These are phyloP conservation scores for Micoletzkya japonica DNA, from an alignment of 2,888 invertebrate genomes.

Conservation along the genomic window DNA sequence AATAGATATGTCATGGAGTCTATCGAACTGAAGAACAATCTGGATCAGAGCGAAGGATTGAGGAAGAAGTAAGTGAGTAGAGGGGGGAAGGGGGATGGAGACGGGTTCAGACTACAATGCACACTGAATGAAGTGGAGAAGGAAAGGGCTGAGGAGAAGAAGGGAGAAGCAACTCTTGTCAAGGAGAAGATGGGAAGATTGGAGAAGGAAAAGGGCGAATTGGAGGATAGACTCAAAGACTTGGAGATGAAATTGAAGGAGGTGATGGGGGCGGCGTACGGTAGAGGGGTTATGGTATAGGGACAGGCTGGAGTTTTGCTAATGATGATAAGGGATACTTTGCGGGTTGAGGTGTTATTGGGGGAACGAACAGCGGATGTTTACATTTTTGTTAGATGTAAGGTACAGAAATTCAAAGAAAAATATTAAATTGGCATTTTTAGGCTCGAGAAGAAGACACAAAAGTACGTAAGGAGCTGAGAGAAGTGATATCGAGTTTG, in stretches of 20 bases:
- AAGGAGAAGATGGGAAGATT: constrained; percentile 45
- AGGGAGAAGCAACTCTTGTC: no score
- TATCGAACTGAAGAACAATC: constrained; percentile 17
- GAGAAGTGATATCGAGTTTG: constrained; percentile 31
- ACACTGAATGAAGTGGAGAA: constrained; percentile 42
- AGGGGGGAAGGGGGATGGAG: background rate
- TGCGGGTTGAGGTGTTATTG: no score
- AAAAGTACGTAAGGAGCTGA: constrained; percentile 35
- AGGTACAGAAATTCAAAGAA: background rate
- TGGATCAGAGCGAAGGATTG: background rate
- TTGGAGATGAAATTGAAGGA: constrained; percentile 24
- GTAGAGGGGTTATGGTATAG: background rate
- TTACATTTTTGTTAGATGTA: no score
- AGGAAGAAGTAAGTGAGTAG: background rate
- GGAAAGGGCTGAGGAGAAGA: constrained; percentile 34
- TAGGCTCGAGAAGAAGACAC: constrained; percentile 34
- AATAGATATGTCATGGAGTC: background rate
- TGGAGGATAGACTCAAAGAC: constrained; percentile 14
- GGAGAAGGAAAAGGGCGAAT: constrained; percentile 7
- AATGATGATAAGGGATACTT: no score
- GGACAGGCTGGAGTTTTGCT: background rate
- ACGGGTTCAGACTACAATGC: background rate
- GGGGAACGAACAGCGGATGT: no score
- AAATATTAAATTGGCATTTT: background rate
- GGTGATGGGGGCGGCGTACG: background rate